Evolutionary conservation across 2,797 vertebrate genomes (phyloP), one percentile per base, ranked within the genome.

Genomic region (Halcyon smyrnensis): DNA sequence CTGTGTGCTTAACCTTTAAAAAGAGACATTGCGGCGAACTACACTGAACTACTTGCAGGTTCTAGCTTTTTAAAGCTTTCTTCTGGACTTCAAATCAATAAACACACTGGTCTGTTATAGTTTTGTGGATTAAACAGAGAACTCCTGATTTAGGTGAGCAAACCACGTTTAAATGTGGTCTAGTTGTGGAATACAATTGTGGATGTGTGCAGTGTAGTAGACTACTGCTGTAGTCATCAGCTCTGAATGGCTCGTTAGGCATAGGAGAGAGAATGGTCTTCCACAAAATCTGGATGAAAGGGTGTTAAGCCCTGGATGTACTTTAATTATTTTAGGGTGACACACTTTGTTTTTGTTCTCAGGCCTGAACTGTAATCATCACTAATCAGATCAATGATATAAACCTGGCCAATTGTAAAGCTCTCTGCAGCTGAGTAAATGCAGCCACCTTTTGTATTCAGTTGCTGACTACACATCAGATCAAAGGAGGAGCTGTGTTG

Each of bases 401-500:
- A 37, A 71, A 76, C 15, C 10, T 36, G 63, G n/a, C 53, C 39
- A 24, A 60, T 70, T 3, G 6, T 41, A 45, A 56, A 82, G 64
- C 50, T 10, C 30, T 77, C 21, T 7, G 79, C 0, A 0, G 68
- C 67, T 51, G 23, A 59, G n/a, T 64, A 21, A 46, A 3, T 25
- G 43, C 50, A 24, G 36, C 28, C n/a, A 4, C 46, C 5, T 39
- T 76, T 53, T 45, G 18, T 73, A 27, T 27, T 87, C 27, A n/a
- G 64, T 70, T 9, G 69, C 59, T 59, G 51, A 1, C 59, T 79
- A 32, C 53, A 3, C 5, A 23, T 6, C 24, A 16, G 30, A 65
- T 88, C 46, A 78, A 80, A 95, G 76, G 17, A 15, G 24, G 94
- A 87, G 79, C 91, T 95, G 63, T 80, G 88, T 93, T 97, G 95